Evolutionary conservation across 2,888 invertebrate species (phyloP), one percentile per base, ranked within the genome.

Genomic region (Dione vanillae): DNA sequence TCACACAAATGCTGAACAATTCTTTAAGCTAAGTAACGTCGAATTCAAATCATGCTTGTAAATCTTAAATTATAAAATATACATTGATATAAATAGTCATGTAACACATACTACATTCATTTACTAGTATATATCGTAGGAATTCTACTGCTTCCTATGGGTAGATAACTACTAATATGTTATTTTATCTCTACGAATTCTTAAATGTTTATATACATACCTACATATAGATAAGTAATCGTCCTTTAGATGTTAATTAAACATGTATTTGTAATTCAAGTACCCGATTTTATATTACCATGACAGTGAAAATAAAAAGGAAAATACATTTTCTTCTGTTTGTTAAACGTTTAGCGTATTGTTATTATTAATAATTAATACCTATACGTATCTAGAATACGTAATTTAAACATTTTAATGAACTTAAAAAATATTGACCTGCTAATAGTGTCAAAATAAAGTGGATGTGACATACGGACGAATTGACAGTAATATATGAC

Each of bases 161-260:
- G n/a, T n/a, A n/a, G n/a, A n/a, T 19, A 41, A 9, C 27, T 5
- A 27, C 27, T 27, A 27, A 27, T n/a, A 27, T 62, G n/a, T 47
- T 43, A 20, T n/a, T 47, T 16, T 27, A 47, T 47, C 11, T 40
- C 12, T 19, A 19, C 16, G 9, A 43, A 20, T 41, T 27, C 10
- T 40, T 16, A 27, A 37, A 41, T 12, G 27, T 45, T 59, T 27
- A 40, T 16, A 59, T 49, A 59, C 40, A 40, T 40, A 41, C 27
- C 20, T 67, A 67, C 14, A 9, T 43, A n/a, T 56, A 56, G 12
- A 19, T 49, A 49, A 37, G 14, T 61, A 45, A 49, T 64, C 64
- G 64, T 64, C 64, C 64, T 64, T 49, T 49, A 8, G 16, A 35
- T 35, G 37, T 49, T 64, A 49, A 61, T 27, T 61, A 61, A 61